phyloP scores from a whole-genome alignment of 2,797 vertebrate species.

The Microtus agrestis region DNA sequence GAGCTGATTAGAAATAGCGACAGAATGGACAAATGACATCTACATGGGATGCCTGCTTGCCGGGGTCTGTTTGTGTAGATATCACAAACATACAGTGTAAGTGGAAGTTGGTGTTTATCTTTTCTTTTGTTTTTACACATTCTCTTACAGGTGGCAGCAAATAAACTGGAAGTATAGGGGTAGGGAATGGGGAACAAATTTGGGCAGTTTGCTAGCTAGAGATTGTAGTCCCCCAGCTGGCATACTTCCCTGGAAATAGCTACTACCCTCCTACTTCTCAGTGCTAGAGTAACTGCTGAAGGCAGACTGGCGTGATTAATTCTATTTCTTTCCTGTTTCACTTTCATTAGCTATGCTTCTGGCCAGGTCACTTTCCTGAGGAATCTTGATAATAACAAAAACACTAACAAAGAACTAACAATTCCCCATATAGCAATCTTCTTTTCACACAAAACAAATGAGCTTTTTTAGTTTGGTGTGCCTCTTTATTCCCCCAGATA shows the following conservation, averaged over 20 bases:
- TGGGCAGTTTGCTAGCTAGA: neutral
- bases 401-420: neutral
- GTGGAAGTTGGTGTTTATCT: neutral
- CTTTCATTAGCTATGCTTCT: slow-evolving; percentile 1
- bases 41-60: neutral
- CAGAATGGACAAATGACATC: slow-evolving; percentile 14
- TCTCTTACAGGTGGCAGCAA: slow-evolving; percentile 13
- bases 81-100: neutral
- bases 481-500: neutral
- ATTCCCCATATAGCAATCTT: neutral
- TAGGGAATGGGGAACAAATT: neutral
- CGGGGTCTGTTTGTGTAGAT: neutral
- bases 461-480: neutral
- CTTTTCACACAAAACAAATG: neutral
- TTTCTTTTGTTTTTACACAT: neutral
- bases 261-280: neutral
- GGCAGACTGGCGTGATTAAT: slow-evolving; percentile 48
- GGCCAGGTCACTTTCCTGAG: neutral
- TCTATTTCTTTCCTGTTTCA: neutral
- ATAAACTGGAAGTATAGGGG: neutral
- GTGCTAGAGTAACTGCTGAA: neutral
- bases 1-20: slow-evolving; percentile 46
- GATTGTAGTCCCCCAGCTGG: neutral
- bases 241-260: neutral
- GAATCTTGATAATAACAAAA: rapidly evolving